phyloP scores from a whole-genome alignment of 2,113 vertebrate species.

The Prolemur simus region DNA sequence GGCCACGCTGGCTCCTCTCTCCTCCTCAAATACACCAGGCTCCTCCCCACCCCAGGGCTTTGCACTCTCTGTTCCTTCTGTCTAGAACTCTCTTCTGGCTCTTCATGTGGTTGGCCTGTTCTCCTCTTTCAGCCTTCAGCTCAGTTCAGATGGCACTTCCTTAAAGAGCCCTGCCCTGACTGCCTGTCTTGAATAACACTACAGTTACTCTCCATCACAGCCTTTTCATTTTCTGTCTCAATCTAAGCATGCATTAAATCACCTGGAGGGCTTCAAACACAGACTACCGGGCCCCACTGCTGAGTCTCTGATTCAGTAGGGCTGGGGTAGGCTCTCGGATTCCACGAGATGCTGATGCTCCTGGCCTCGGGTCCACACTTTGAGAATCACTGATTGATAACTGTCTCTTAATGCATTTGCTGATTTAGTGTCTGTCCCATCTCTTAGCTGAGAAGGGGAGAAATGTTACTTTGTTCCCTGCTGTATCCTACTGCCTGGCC shows the following conservation, averaged over 20 bases:
- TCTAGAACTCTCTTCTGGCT: neutral
- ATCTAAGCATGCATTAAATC: fast-evolving
- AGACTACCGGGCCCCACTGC: neutral
- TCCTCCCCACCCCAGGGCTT: neutral
- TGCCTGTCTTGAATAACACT: neutral
- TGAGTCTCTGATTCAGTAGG: neutral
- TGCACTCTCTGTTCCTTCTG: neutral
- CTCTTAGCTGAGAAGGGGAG: neutral
- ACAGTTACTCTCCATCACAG: neutral
- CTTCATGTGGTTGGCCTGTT: neutral
- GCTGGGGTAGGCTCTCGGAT: neutral
- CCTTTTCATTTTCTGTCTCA: neutral
- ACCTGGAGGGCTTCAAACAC: neutral
- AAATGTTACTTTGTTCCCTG: neutral
- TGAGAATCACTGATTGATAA: neutral
- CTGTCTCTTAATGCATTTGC: neutral
- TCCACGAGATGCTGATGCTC: neutral
- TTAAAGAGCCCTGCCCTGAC: neutral
- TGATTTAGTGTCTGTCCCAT: neutral
- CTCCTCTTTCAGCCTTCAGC: neutral
- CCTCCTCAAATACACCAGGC: neutral
- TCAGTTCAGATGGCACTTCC: neutral
- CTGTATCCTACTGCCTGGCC: neutral
- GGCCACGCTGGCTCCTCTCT: neutral
- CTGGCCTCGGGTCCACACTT: neutral